Evolutionary conservation across 2,888 invertebrate species (phyloP).

Genomic region (Mesopsocus fuscifrons): DNA sequence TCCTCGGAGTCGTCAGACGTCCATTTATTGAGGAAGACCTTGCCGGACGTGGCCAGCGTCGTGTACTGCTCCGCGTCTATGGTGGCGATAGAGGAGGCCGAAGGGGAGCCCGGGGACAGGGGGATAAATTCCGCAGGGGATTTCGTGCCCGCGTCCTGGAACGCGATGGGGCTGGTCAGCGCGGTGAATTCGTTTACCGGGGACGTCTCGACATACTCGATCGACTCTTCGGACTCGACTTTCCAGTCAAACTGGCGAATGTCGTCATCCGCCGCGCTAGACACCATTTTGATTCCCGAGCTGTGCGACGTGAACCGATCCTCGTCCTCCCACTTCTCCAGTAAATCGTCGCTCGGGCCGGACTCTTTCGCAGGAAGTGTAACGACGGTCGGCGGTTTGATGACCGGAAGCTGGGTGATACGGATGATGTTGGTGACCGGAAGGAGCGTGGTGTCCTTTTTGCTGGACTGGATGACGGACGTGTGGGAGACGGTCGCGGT

Average conservation of each 20-base stretch:
- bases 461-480: constrained; percentile 2
- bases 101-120: not conserved
- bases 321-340: constrained; percentile 7
- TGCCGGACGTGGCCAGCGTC: constrained; percentile 4
- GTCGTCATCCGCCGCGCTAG: constrained; percentile 4
- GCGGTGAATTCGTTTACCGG: constrained; percentile 6
- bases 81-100: not conserved
- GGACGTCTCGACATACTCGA: constrained; percentile 6
- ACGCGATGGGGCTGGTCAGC: constrained; percentile 2
- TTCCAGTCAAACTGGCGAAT: constrained; percentile 6
- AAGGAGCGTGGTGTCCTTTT: not conserved
- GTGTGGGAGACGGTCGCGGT: not conserved
- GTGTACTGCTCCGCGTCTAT: constrained; percentile 3
- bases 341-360: constrained; percentile 2
- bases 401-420: constrained; percentile 5
- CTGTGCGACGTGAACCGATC: constrained; percentile 8
- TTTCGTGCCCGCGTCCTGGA: not conserved
- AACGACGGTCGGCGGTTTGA: not conserved
- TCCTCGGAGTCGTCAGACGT: constrained; percentile 6
- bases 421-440: constrained; percentile 4
- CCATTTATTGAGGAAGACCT: constrained; percentile 7
- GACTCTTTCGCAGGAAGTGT: constrained; percentile 6
- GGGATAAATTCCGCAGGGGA: constrained; percentile 8
- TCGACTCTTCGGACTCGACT: constrained; percentile 8
- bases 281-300: constrained; percentile 8